Evolutionary conservation across 2,113 vertebrate genomes (phyloP).

Genomic region (Malurus cyaneus): DNA sequence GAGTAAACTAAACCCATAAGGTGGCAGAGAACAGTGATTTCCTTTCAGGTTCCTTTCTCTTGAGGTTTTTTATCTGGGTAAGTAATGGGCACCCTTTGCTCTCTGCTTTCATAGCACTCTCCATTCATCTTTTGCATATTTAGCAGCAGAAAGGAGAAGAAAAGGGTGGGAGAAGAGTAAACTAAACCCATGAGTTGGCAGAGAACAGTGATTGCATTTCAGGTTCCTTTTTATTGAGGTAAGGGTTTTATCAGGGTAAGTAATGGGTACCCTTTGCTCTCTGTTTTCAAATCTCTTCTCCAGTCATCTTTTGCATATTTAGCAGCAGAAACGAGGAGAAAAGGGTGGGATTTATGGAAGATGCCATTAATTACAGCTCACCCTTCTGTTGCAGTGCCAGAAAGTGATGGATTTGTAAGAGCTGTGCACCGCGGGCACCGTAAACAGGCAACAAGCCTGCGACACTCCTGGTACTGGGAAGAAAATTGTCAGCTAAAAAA

Average conservation of each 20-base stretch:
- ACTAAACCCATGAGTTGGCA: not conserved
- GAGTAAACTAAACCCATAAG: too few species aligned
- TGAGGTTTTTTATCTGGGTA: not conserved
- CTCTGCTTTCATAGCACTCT: not conserved
- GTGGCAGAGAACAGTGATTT: not conserved
- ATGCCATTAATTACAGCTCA: constrained; percentile 43
- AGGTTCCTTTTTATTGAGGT: not conserved
- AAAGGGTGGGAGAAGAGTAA: not conserved
- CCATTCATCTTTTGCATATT: not conserved
- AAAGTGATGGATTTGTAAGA: constrained; percentile 3
- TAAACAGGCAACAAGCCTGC: not conserved
- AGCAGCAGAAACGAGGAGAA: not conserved
- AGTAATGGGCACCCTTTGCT: not conserved
- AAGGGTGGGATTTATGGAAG: not conserved
- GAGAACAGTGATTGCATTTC: not conserved
- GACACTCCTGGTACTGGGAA: not conserved
- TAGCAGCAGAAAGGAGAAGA: not conserved
- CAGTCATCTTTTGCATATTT: not conserved
- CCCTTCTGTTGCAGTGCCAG: constrained; percentile 7
- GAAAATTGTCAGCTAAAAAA: not conserved
- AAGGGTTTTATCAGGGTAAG: not conserved
- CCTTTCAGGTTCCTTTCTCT: not conserved
- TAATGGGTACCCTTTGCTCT: not conserved
- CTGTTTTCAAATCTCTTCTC: not conserved
- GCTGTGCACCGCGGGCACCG: not conserved